Percentiles rank a stretch among this genome's conserved stretches.
phyloP scores from a whole-genome alignment of 1,140 invertebrate species.

The Trichogramma pretiosum region DNA sequence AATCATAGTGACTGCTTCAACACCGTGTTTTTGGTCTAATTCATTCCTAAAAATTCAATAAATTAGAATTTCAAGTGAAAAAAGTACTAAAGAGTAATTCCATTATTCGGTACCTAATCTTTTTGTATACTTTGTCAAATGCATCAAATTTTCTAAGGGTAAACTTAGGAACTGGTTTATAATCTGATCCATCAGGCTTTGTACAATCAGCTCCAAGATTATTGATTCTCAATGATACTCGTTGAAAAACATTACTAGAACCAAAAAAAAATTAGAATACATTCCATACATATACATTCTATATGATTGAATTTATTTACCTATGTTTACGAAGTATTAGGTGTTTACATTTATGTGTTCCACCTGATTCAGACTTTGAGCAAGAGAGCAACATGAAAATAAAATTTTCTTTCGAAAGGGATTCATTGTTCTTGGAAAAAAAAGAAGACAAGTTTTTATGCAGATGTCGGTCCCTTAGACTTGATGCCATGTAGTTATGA shows the following conservation, averaged over 20 bases:
- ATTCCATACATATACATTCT: constrained; percentile 8
- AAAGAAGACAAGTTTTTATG: constrained; percentile 50
- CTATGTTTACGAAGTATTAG: constrained; percentile 28
- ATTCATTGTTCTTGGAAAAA: constrained; percentile 29
- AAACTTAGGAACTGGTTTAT: constrained; percentile 32
- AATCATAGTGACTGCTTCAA: constrained; percentile 26
- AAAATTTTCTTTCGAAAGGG: constrained; percentile 29
- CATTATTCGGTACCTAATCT: no score
- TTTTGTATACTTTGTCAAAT: constrained; percentile 13
- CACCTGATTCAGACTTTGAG: constrained; percentile 35
- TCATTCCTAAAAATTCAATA: constrained; percentile 23
- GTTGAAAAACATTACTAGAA: constrained; percentile 25
- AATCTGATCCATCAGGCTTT: constrained; percentile 33
- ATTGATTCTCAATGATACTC: constrained; percentile 36
- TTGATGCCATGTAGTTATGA: constrained; percentile 38
- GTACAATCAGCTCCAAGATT: constrained; percentile 39
- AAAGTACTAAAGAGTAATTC: no score
- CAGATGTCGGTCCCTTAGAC: constrained; percentile 49
- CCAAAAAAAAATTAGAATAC: constrained; percentile 16
- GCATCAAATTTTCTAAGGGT: constrained; percentile 22
- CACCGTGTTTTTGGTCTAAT: constrained; percentile 17
- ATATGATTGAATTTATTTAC: constrained; percentile 1
- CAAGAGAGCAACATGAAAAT: constrained; percentile 50
- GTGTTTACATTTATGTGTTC: constrained; percentile 52
- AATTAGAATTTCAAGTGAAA: not conserved